Evolutionary conservation across 1,140 invertebrate species (phyloP).

Genomic region (Heliconius congener): DNA sequence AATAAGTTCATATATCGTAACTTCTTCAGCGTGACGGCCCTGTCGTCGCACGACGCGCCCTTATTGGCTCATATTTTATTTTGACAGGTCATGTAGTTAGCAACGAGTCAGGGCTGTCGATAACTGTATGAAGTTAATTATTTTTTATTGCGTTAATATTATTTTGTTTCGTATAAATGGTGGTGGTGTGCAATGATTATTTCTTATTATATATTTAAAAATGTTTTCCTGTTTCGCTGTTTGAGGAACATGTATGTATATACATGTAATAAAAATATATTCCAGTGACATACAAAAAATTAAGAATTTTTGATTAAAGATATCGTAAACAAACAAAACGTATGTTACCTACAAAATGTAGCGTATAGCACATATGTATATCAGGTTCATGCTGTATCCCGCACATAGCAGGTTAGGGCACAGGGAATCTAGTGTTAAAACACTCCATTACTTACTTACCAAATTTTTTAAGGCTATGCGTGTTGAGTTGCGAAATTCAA

Average conservation of each 20-base stretch:
- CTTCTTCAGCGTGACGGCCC: slow-evolving; percentile 67
- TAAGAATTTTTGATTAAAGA: too few relatives aligned
- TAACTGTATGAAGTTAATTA: slow-evolving; percentile 12
- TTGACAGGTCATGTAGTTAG: slow-evolving; percentile 64
- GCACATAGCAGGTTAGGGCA: too few relatives aligned
- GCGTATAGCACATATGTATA: too few relatives aligned
- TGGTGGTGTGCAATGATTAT: background rate
- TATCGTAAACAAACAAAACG: too few relatives aligned
- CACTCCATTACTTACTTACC: too few relatives aligned
- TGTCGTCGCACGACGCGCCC: slow-evolving; percentile 62
- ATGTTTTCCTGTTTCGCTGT: background rate
- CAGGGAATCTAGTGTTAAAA: too few relatives aligned
- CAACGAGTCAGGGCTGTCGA: slow-evolving; percentile 52
- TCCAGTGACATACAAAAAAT: too few relatives aligned
- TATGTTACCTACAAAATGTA: too few relatives aligned
- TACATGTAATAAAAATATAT: background rate
- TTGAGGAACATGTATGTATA: background rate
- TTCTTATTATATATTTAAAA: background rate
- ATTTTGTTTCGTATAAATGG: background rate
- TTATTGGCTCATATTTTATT: slow-evolving; percentile 79
- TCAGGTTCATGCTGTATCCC: too few relatives aligned
- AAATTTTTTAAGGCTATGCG: too few relatives aligned
- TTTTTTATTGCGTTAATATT: background rate
- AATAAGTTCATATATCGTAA: slow-evolving; percentile 79
- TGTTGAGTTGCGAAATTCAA: too few relatives aligned